Conservation (phyloP, 2,888 invertebrate species). For the Ommatoiulus sabulosus region DNA sequence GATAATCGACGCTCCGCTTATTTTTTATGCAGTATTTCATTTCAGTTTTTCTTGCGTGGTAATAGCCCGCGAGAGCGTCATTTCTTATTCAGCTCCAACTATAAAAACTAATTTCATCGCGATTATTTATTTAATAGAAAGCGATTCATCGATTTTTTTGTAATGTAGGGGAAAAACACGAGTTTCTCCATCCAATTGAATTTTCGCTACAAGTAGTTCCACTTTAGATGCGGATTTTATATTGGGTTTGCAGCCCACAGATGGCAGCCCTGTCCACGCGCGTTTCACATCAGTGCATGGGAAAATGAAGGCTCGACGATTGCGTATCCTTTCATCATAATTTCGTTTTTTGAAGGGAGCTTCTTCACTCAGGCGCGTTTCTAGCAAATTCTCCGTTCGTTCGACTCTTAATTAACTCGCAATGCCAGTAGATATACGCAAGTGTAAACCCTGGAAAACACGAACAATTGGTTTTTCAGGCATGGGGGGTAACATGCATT, state of each 20-base stretch:
- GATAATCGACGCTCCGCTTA: background rate
- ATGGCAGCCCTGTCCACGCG: conserved; percentile 36
- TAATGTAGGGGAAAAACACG: background rate
- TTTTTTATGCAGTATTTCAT: background rate
- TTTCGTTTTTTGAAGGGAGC: background rate
- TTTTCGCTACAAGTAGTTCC: conserved; percentile 18
- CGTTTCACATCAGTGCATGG: background rate
- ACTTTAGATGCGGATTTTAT: conserved; percentile 36
- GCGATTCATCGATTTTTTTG: conserved; percentile 39
- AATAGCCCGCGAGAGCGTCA: background rate
- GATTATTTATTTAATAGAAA: conserved; percentile 48
- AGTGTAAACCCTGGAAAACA: conserved; percentile 21
- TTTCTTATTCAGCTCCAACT: conserved; percentile 25
- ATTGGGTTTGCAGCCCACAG: conserved; percentile 41
- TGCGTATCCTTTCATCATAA: background rate
- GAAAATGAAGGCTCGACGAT: background rate
- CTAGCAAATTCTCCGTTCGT: conserved; percentile 9
- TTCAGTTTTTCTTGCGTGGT: background rate
- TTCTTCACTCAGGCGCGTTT: background rate
- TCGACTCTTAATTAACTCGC: conserved; percentile 32
- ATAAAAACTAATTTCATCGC: conserved; percentile 41
- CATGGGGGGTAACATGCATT: background rate
- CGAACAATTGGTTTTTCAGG: conserved; percentile 14
- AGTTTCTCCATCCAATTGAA: conserved; percentile 13
- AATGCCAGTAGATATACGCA: background rate